Percentiles rank a stretch among this genome's conserved stretches.
These are phyloP conservation scores for Byasa hedistus DNA, from an alignment of 2,888 invertebrate genomes.

Conservation along the genomic window DNA sequence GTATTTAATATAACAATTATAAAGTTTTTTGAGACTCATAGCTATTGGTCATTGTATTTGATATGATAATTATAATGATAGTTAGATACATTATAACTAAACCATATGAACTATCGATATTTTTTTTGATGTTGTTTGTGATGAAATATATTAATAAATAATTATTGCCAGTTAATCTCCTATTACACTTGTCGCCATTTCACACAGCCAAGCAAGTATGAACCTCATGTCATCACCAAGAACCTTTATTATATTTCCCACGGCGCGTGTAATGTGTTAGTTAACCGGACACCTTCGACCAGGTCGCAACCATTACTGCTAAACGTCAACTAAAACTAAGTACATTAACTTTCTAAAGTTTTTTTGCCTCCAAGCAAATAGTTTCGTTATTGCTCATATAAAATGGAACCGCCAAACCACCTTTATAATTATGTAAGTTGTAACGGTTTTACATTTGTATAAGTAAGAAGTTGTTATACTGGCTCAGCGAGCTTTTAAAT, in stretches of 20 bases:
- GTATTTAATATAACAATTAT: too few species aligned
- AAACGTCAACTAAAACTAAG: neutral
- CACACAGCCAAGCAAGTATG: neutral
- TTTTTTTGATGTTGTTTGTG: too few species aligned
- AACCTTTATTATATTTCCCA: neutral
- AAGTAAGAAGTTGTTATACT: conserved; percentile 22
- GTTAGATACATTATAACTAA: too few species aligned
- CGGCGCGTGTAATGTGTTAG: neutral
- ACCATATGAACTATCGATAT: too few species aligned
- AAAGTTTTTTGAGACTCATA: too few species aligned
- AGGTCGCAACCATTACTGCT: neutral
- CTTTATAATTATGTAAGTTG: conserved; percentile 36
- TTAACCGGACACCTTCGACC: neutral
- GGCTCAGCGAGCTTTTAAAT: conserved; percentile 21
- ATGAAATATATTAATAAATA: too few species aligned
- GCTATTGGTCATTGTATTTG: too few species aligned
- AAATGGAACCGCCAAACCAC: conserved; percentile 32
- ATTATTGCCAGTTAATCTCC: neutral
- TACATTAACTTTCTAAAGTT: neutral
- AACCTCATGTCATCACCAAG: neutral
- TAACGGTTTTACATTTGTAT: conserved; percentile 11
- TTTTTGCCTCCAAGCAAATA: conserved; percentile 9
- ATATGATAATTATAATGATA: too few species aligned
- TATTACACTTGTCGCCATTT: neutral
- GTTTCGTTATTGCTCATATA: conserved; percentile 15